Percentiles rank a stretch among this genome's conserved stretches.
These are phyloP conservation scores for Pyrrhosoma nymphula DNA, from an alignment of 2,888 invertebrate genomes.

Conservation along the genomic window DNA sequence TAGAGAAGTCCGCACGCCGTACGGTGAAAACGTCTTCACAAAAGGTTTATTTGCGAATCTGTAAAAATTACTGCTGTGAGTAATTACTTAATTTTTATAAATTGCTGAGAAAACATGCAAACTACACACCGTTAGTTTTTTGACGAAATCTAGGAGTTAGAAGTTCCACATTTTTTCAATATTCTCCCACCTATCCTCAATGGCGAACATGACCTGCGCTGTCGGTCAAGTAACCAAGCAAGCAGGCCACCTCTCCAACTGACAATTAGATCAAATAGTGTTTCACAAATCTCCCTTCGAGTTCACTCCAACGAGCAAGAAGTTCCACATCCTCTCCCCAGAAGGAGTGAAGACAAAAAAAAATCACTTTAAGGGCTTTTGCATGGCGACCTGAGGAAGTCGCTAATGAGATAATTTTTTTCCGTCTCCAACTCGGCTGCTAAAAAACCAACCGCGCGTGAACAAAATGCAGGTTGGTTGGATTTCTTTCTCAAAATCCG, in stretches of 20 bases:
- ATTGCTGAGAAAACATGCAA: too few species aligned
- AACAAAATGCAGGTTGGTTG: not conserved
- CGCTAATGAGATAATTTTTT: conserved; percentile 22
- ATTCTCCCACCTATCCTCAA: too few species aligned
- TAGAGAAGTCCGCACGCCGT: too few species aligned
- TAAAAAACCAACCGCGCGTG: conserved; percentile 19
- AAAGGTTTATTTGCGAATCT: too few species aligned
- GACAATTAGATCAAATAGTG: not conserved
- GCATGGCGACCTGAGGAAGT: not conserved
- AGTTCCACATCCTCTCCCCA: not conserved
- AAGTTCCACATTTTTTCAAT: too few species aligned
- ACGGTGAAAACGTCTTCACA: too few species aligned
- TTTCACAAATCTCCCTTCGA: not conserved
- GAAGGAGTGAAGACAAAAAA: not conserved
- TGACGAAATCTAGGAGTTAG: too few species aligned
- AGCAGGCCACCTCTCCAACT: not conserved
- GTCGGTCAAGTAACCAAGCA: too few species aligned
- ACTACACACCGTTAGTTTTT: too few species aligned
- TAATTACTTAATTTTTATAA: too few species aligned
- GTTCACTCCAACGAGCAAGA: not conserved
- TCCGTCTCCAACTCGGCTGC: not conserved
- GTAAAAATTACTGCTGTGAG: too few species aligned
- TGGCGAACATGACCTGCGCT: too few species aligned
- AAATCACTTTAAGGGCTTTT: not conserved
- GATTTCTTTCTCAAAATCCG: conserved; percentile 2